Evolutionary conservation across 2,888 invertebrate species (phyloP), one percentile per base, ranked within the genome.

Genomic region (Lacanobia oleracea): DNA sequence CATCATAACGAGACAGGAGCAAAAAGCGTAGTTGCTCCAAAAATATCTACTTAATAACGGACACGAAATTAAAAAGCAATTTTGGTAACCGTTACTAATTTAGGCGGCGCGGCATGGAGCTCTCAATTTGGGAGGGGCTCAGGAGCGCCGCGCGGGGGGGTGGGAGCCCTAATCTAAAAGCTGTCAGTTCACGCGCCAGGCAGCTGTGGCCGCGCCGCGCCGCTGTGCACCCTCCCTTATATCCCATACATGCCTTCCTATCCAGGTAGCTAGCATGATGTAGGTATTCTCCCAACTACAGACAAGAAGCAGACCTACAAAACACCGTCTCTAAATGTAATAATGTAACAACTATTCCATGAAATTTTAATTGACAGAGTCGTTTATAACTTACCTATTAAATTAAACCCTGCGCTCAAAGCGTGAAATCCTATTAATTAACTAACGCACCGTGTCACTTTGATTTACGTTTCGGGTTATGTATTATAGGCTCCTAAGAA

Each of bases 71-170:
- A 95, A 95, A 95, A 95, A 94, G 93, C 94, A 94, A 96, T 96
- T n/a, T 96, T 95, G 90, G 93, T 94, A 94, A 94, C 94, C 94
- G 93, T 95, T 94, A 94, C 95, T 95, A 95, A 95, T 95, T 95
- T 94, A 93, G 93, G 89, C 90, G 91, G 91, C 91, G 91, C 92
- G 90, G 91, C 90, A 87, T 87, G 91, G 91, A 92, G 91, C 91
- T 93, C 93, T 94, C 94, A 93, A 94, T 94, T 94, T 93, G 92
- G 93, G 92, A 90, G 92, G 93, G 93, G 93, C 88, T 86, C 86
- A 86, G 87, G 82, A 60, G 81, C 77, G 80, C 77, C 78, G 86
- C 85, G 87, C 78, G 83, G 87, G 80, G 86, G 79, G 85, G 86
- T 75, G 88, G 91, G 91, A 91, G 90, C 90, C 91, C 94, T 94